Conservation (phyloP, 2,113 vertebrate species). For the Chlamydotis undulata region DNA sequence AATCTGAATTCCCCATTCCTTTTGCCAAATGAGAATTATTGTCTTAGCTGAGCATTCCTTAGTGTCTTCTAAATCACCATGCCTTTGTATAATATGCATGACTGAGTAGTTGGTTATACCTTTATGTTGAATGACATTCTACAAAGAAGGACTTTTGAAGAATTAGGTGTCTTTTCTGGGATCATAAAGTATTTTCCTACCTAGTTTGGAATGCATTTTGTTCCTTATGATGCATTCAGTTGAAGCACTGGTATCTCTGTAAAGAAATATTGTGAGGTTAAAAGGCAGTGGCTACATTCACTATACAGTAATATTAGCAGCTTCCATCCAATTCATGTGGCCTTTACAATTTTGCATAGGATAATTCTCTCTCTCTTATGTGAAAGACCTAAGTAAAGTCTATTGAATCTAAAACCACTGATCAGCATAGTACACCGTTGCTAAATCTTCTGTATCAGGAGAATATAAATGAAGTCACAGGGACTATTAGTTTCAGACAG, state of each 20-base stretch:
- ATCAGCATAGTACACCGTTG: neutral
- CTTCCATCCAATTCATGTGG: neutral
- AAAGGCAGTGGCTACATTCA: neutral
- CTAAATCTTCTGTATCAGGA: neutral
- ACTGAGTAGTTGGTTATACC: neutral
- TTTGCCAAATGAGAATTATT: neutral
- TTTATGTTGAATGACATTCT: constrained; percentile 1
- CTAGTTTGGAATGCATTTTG: neutral
- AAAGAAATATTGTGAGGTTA: neutral
- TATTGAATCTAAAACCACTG: neutral
- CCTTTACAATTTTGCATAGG: neutral
- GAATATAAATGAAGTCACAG: neutral
- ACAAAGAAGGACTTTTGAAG: neutral
- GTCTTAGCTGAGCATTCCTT: neutral
- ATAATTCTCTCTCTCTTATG: neutral
- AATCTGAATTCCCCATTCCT: neutral
- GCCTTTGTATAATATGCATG: neutral
- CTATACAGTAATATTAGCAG: neutral
- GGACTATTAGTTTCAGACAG: neutral
- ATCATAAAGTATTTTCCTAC: neutral
- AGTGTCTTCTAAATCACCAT: neutral
- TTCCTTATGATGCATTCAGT: neutral
- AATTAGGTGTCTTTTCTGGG: neutral
- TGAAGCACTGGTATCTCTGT: neutral
- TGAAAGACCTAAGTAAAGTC: neutral